Percentiles rank a stretch among this genome's conserved stretches.
Conservation (phyloP, 2,113 vertebrate species). For the Oreochromis aureus region DNA sequence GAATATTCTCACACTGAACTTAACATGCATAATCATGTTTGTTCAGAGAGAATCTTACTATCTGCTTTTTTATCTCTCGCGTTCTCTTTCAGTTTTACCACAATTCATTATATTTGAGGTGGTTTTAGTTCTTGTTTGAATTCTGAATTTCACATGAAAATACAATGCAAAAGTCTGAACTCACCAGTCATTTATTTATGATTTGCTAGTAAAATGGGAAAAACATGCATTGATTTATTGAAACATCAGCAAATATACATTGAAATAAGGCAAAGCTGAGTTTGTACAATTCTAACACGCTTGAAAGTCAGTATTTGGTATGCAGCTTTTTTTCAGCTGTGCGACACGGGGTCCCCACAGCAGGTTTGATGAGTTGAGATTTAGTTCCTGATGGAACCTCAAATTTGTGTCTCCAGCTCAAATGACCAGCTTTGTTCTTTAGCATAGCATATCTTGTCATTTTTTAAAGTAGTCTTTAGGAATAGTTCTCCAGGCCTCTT, state of each 20-base stretch:
- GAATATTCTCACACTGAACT: constrained; percentile 4
- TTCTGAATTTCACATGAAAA: not conserved
- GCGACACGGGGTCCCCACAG: not conserved
- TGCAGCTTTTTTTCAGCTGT: not conserved
- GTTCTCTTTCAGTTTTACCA: not conserved
- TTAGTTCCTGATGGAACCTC: not conserved
- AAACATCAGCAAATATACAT: not conserved
- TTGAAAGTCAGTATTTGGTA: not conserved
- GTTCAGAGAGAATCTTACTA: not conserved
- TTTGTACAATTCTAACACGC: not conserved
- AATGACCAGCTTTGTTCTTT: not conserved
- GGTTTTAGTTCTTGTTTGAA: not conserved
- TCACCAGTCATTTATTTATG: not conserved
- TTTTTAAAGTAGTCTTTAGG: not conserved
- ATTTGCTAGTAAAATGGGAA: not conserved
- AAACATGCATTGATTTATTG: not conserved
- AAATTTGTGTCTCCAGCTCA: not conserved
- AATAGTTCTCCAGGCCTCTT: not conserved
- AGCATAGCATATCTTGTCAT: not conserved
- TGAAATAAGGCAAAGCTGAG: not conserved
- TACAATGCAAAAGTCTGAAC: not conserved
- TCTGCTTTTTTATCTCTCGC: not conserved
- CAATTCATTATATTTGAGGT: not conserved
- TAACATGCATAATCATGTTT: not conserved
- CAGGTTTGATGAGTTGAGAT: not conserved